A percentile compares a stretch with the other conserved stretches of the same genome.
Evolutionary conservation across 2,888 invertebrate species (phyloP).

Genomic region (Drosophila melanosoma): DNA sequence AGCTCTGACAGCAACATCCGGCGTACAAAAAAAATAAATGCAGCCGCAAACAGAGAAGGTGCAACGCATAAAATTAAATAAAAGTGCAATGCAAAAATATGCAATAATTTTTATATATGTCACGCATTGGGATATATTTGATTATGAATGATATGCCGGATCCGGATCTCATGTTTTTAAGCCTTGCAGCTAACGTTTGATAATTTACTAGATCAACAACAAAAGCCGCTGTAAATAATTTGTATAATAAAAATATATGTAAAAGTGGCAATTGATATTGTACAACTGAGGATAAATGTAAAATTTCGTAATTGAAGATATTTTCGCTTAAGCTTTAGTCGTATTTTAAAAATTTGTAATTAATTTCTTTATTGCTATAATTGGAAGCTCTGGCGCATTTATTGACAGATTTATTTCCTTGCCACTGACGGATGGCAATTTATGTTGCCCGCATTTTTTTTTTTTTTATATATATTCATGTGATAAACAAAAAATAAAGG

Average conservation of each 20-base stretch:
- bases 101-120: conserved; percentile 19
- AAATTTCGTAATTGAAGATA: conserved; percentile 11
- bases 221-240: background rate
- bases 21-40: conserved; percentile 22
- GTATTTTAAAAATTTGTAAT: conserved; percentile 48
- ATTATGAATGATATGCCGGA: background rate
- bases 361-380: conserved; percentile 68
- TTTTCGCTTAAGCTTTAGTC: conserved; percentile 5
- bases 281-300: conserved; percentile 15
- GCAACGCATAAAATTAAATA: conserved; percentile 13
- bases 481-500: conserved; percentile 15
- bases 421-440: conserved; percentile 31
- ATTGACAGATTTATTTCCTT: conserved; percentile 54
- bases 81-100: background rate
- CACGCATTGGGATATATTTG: conserved; percentile 48
- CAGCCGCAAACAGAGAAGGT: conserved; percentile 31
- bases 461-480: conserved; percentile 29
- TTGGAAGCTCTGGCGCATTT: conserved; percentile 33
- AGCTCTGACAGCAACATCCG: conserved; percentile 36
- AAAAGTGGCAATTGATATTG: background rate
- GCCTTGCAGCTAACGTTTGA: background rate
- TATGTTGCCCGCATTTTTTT: conserved; percentile 41
- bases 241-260: background rate
- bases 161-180: background rate
- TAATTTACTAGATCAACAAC: conserved; percentile 19